Evolutionary conservation across 2,888 invertebrate genomes (phyloP).

Genomic region (Chalcis sispes): DNA sequence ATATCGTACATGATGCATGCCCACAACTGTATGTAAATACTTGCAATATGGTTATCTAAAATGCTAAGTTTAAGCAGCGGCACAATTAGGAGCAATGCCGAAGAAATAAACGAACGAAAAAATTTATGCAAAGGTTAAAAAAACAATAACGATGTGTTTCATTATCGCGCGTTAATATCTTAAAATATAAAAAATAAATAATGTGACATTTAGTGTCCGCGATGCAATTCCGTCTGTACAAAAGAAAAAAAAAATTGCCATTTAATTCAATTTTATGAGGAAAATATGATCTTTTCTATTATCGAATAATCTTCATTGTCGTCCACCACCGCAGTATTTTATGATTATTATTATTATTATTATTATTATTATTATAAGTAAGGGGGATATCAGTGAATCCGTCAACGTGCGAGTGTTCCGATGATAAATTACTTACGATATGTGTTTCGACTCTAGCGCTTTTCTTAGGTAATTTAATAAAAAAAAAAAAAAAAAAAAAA

Average conservation of each 20-base stretch:
- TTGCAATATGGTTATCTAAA: background rate
- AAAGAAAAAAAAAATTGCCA: constrained; percentile 33
- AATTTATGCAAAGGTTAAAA: constrained; percentile 3
- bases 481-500: background rate
- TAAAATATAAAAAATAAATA: constrained; percentile 17
- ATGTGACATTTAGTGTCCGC: constrained; percentile 1
- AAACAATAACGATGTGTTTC: background rate
- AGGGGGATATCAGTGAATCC: constrained; percentile 43
- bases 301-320: constrained; percentile 31
- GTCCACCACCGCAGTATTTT: constrained; percentile 51
- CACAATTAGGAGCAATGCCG: background rate
- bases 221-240: constrained; percentile 45
- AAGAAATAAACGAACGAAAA: background rate
- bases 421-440: constrained; percentile 18
- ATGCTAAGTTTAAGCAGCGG: background rate
- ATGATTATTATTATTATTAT: no score
- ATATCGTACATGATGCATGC: constrained; percentile 17
- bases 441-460: constrained; percentile 52
- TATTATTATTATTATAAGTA: constrained; percentile 5
- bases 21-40: constrained; percentile 8
- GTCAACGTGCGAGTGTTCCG: constrained; percentile 34
- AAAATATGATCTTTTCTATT: constrained; percentile 29
- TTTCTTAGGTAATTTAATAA: constrained; percentile 52
- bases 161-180: constrained; percentile 23
- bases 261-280: background rate